Base-by-base conservation (phyloP, 2,797 vertebrate species). In the Phoebastria nigripes region DNA sequence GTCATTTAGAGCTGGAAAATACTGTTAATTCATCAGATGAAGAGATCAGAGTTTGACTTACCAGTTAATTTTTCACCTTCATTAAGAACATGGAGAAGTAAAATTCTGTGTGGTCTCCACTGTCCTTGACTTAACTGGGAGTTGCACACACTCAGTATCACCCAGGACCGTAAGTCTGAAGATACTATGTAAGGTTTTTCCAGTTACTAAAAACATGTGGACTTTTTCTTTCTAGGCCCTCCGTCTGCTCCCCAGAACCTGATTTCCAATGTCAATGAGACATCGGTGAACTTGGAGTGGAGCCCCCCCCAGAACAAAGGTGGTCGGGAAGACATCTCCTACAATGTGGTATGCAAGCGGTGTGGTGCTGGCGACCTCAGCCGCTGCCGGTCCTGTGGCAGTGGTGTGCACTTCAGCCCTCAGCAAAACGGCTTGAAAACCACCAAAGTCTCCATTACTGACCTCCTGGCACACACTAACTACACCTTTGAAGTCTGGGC, bases 401-500 rank as follows among this genome's bases (percentile, higher is more conserved):
- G 99, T 2, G 98, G 98, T 11, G 98, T 99, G 89, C 99, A 99
- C 95, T 99, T 99, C 95, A 99, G 98, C 69, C 99, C 99, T 5
- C 99, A 99, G 98, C 98, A 99, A 96, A 98, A 98, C 17, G 98
- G 98, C 92, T 97, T 99, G 92, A 98, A 98, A 93, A 98, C 98
- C 37, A 99, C 98, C 51, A 98, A 98, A 61, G 99, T 99, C 93
- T 99, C 99, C 90, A 99, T 99, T 97, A 99, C 99, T 0, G 99
- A 99, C 96, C 98, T 99, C 93, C 98, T 99, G 96, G 99, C 99
- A 11, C 99, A 99, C 97, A 99, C 99, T 52, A 99, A 99, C 98
- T 99, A 99, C 97, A 99, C 99, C 39, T 99, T 99, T 66, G 99
- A 99, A 96, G 99, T 99, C 97, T 99, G 99, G 99, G 99, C 99